phyloP scores from a whole-genome alignment of 2,113 vertebrate species.

The Taxidea taxus region DNA sequence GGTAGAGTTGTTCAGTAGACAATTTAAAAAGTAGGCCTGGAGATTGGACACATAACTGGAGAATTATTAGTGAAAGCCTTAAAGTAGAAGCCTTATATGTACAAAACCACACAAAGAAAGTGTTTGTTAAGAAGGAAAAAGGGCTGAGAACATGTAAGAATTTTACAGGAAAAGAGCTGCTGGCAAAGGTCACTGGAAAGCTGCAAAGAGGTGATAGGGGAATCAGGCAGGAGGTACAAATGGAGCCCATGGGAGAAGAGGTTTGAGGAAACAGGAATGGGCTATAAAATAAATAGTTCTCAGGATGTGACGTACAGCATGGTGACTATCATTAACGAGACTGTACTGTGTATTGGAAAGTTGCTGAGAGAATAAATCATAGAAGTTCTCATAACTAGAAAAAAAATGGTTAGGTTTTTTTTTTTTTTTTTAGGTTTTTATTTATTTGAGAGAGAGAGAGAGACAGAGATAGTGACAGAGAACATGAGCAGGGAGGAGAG shows the following conservation, averaged over 20 bases:
- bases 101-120: not conserved
- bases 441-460: no score
- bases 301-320: not conserved
- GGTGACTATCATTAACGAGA: not conserved
- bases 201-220: not conserved
- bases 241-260: not conserved
- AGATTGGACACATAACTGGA: not conserved
- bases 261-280: not conserved
- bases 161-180: not conserved
- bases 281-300: not conserved
- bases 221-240: not conserved
- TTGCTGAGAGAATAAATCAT: no score
- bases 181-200: not conserved
- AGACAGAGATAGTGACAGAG: no score
- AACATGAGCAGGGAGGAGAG: no score
- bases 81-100: not conserved
- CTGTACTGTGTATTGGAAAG: not conserved
- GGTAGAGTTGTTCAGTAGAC: not conserved
- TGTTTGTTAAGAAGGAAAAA: not conserved
- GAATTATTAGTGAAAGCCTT: constrained; percentile 19
- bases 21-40: not conserved
- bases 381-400: no score
- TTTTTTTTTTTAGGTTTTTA: no score
- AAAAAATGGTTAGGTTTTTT: no score
- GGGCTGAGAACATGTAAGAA: not conserved